These are phyloP conservation scores for Drosophila limbata DNA, from an alignment of 2,888 invertebrate genomes.

Conservation along the genomic window DNA sequence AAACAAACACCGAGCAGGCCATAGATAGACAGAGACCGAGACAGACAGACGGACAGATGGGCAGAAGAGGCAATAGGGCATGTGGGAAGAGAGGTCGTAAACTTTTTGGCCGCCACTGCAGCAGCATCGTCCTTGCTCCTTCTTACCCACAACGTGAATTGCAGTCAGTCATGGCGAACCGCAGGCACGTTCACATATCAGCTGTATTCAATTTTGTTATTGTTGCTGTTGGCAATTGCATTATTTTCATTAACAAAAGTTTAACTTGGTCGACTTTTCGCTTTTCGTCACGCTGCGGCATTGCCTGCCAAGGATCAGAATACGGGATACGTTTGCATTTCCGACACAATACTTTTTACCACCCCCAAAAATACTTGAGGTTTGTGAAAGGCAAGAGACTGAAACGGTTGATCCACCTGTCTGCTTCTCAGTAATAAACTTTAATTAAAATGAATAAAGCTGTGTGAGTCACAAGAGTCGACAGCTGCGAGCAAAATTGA, in stretches of 20 bases:
- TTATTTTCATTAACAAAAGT: conserved; percentile 80
- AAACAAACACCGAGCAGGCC: conserved; percentile 53
- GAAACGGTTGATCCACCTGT: background rate
- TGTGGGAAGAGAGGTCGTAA: conserved; percentile 33
- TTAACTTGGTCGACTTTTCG: conserved; percentile 51
- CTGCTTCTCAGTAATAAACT: conserved; percentile 58
- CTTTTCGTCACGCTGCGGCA: conserved; percentile 28
- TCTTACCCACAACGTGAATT: background rate
- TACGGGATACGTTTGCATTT: conserved; percentile 57
- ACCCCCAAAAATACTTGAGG: conserved; percentile 9
- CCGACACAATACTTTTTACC: conserved; percentile 50
- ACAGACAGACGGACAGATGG: background rate
- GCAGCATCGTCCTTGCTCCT: background rate
- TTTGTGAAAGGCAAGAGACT: background rate
- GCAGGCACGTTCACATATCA: conserved; percentile 80
- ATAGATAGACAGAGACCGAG: conserved; percentile 44
- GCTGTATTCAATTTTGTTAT: conserved; percentile 38
- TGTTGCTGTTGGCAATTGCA: conserved; percentile 64
- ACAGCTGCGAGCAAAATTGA: conserved; percentile 32
- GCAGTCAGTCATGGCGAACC: conserved; percentile 60
- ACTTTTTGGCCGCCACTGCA: conserved; percentile 44
- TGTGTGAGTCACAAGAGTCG: conserved; percentile 16
- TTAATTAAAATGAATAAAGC: conserved; percentile 68
- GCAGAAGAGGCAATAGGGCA: background rate
- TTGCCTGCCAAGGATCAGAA: conserved; percentile 27